Percentiles rank a stretch among this genome's conserved stretches.
Conservation (phyloP, 2,888 invertebrate species). For the Incurvaria masculella region DNA sequence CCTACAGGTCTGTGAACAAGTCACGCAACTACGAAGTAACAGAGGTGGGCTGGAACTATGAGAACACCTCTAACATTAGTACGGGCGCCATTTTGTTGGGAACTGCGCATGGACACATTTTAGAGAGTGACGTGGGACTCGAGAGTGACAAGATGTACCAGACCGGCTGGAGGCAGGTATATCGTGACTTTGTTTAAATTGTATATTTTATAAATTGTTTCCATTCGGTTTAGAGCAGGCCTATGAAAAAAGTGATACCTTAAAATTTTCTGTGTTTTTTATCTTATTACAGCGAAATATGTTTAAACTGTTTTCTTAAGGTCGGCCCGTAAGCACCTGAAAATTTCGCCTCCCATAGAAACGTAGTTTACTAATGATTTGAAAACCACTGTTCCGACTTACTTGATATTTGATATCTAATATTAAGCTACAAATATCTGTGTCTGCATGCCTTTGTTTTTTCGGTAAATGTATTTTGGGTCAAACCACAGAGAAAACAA, state of each 20-base stretch:
- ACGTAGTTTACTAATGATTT: too few species aligned
- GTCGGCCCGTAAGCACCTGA: too few species aligned
- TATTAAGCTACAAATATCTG: too few species aligned
- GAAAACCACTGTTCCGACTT: too few species aligned
- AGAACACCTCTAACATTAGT: constrained; percentile 62
- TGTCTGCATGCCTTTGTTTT: too few species aligned
- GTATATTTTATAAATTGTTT: constrained; percentile 11
- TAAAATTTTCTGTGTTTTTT: too few species aligned
- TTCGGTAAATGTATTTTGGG: too few species aligned
- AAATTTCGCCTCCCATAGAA: too few species aligned
- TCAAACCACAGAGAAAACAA: too few species aligned
- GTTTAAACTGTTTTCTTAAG: constrained; percentile 18
- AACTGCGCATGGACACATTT: constrained; percentile 84
- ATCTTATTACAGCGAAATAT: too few species aligned
- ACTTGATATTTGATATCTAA: too few species aligned
- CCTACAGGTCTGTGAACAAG: constrained; percentile 37
- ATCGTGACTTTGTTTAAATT: background rate
- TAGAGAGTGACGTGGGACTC: constrained; percentile 83
- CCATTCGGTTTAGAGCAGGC: constrained; percentile 8
- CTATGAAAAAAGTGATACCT: constrained; percentile 2
- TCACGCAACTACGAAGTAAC: constrained; percentile 80
- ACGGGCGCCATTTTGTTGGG: constrained; percentile 87
- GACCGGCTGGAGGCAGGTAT: constrained; percentile 76
- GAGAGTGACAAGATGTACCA: constrained; percentile 83
- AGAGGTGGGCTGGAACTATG: constrained; percentile 86